A percentile compares a stretch with the other conserved stretches of the same genome.
phyloP scores from a whole-genome alignment of 2,888 invertebrate species.

The Nephrotoma flavescens region DNA sequence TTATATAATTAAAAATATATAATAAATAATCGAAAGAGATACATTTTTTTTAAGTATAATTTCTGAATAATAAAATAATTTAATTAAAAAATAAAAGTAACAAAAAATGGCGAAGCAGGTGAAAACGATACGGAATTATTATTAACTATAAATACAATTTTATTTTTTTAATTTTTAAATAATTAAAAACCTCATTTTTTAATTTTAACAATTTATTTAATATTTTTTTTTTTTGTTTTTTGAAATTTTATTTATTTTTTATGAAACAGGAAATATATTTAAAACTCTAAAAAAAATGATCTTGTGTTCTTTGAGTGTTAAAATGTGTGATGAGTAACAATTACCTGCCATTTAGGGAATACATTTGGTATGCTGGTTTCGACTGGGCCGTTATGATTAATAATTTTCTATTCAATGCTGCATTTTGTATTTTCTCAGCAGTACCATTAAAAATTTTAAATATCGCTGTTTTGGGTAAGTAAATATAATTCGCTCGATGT shows the following conservation, averaged over 20 bases:
- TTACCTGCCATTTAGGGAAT: too few species aligned
- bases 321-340: too few species aligned
- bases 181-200: conserved; percentile 3
- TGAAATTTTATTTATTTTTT: not conserved
- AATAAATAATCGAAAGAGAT: not conserved
- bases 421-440: too few species aligned
- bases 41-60: not conserved
- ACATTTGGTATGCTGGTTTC: too few species aligned
- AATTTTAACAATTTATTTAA: not conserved
- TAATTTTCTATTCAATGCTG: too few species aligned
- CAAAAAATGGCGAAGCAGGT: conserved; percentile 2
- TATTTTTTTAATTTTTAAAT: not conserved
- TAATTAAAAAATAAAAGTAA: not conserved
- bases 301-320: not conserved
- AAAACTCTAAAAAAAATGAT: not conserved
- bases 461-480: too few species aligned
- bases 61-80: not conserved
- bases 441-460: too few species aligned
- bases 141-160: not conserved
- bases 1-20: not conserved
- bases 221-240: conserved; percentile 1
- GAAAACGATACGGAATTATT: conserved; percentile 5
- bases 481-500: too few species aligned
- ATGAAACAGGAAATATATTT: not conserved
- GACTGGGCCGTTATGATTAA: too few species aligned